Conservation (phyloP, 2,113 vertebrate species). For the Montifringilla adamsi region DNA sequence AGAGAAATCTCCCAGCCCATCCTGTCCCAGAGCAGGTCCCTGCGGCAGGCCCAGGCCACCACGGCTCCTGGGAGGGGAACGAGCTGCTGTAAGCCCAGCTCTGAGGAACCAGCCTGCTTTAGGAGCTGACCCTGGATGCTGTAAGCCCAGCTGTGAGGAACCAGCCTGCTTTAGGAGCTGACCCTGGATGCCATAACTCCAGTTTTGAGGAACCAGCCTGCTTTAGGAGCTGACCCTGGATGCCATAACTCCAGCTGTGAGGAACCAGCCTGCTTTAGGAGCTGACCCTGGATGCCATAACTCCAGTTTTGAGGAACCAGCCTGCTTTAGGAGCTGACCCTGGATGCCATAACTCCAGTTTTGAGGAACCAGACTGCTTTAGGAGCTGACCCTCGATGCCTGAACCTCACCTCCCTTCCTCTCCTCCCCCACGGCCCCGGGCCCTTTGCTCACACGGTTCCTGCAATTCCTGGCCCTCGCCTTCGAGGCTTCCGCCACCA, state of each 20-base stretch:
- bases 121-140: too few species aligned
- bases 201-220: background rate
- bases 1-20: background rate
- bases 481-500: conserved; percentile 36
- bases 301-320: background rate
- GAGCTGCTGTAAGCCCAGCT: background rate
- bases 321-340: background rate
- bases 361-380: background rate
- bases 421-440: background rate
- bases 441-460: background rate
- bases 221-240: too few species aligned
- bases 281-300: too few species aligned
- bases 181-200: too few species aligned
- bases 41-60: background rate
- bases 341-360: rapidly evolving
- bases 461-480: background rate
- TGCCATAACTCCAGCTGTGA: too few species aligned
- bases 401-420: background rate
- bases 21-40: background rate
- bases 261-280: background rate
- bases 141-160: too few species aligned
- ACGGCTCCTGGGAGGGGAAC: background rate
- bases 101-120: background rate
- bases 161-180: too few species aligned
- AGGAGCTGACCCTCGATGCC: background rate